A percentile compares a stretch with the other conserved stretches of the same genome.
Evolutionary conservation across 2,113 vertebrate genomes (phyloP).

Genomic region (Mesitornis unicolor): DNA sequence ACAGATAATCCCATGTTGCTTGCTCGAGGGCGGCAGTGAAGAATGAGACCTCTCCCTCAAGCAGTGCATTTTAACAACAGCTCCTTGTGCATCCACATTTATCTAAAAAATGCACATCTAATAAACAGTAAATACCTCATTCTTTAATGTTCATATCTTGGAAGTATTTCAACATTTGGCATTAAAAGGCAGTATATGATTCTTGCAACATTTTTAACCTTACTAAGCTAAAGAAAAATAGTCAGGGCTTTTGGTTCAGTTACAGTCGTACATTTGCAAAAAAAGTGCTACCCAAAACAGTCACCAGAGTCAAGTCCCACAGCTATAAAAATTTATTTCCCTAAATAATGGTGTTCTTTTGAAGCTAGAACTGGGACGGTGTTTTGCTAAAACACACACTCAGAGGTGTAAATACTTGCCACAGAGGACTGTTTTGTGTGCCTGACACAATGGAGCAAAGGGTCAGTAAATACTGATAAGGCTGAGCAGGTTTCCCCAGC

Average conservation of each 20-base stretch:
- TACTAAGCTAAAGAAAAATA: background rate
- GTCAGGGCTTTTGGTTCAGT: background rate
- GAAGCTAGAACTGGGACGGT: background rate
- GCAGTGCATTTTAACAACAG: background rate
- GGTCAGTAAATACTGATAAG: background rate
- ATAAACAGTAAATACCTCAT: background rate
- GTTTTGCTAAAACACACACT: background rate
- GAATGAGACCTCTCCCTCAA: background rate
- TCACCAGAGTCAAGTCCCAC: background rate
- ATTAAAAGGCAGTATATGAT: background rate
- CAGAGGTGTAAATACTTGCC: background rate
- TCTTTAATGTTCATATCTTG: background rate
- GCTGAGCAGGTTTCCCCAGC: accelerated
- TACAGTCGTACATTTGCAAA: background rate
- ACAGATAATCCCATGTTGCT: background rate
- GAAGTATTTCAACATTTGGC: background rate
- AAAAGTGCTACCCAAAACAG: background rate
- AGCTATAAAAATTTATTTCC: background rate
- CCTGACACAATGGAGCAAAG: background rate
- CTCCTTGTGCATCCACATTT: background rate
- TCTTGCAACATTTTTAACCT: background rate
- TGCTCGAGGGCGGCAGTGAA: background rate
- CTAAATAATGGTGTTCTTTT: background rate
- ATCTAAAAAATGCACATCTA: background rate
- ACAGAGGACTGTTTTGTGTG: background rate